Evolutionary conservation across 2,888 invertebrate species (phyloP).

Genomic region (Holacanthella duospinosa): DNA sequence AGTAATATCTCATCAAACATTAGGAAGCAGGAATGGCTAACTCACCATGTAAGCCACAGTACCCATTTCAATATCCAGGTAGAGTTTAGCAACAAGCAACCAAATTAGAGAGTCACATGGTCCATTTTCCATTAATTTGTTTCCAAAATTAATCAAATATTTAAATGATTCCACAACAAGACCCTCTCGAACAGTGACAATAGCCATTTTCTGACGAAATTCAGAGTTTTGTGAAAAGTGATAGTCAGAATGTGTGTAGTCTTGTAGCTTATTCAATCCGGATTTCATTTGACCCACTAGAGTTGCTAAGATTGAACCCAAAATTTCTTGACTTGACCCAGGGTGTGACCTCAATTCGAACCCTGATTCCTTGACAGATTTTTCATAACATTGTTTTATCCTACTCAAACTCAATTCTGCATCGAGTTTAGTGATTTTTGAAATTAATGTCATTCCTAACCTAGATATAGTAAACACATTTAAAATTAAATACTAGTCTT

Average conservation of each 20-base stretch:
- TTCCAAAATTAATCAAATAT: slow-evolving; percentile 32
- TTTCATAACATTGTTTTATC: slow-evolving; percentile 32
- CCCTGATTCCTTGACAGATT: slow-evolving; percentile 34
- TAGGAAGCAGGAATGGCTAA: slow-evolving; percentile 36
- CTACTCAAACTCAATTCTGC: slow-evolving; percentile 27
- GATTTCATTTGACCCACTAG: slow-evolving; percentile 35
- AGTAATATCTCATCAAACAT: background rate
- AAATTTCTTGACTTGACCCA: slow-evolving; percentile 35
- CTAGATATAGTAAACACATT: slow-evolving; percentile 41
- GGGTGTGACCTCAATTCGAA: slow-evolving; percentile 32
- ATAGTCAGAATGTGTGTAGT: slow-evolving; percentile 58
- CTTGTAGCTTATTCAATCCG: slow-evolving; percentile 32
- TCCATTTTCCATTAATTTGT: slow-evolving; percentile 53
- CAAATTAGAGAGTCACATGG: slow-evolving; percentile 45
- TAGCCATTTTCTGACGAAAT: slow-evolving; percentile 67
- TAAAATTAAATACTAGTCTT: background rate
- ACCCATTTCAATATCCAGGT: slow-evolving; percentile 77
- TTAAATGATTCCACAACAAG: slow-evolving; percentile 58
- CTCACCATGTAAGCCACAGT: slow-evolving; percentile 71
- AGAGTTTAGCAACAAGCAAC: slow-evolving; percentile 77
- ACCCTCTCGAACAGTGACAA: slow-evolving; percentile 76
- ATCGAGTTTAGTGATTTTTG: slow-evolving; percentile 45
- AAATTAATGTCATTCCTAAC: slow-evolving; percentile 64
- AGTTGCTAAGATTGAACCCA: slow-evolving; percentile 35
- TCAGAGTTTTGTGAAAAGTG: slow-evolving; percentile 79